Evolutionary conservation across 2,797 vertebrate species (phyloP).

Genomic region (Hypotaenidia okinawae): DNA sequence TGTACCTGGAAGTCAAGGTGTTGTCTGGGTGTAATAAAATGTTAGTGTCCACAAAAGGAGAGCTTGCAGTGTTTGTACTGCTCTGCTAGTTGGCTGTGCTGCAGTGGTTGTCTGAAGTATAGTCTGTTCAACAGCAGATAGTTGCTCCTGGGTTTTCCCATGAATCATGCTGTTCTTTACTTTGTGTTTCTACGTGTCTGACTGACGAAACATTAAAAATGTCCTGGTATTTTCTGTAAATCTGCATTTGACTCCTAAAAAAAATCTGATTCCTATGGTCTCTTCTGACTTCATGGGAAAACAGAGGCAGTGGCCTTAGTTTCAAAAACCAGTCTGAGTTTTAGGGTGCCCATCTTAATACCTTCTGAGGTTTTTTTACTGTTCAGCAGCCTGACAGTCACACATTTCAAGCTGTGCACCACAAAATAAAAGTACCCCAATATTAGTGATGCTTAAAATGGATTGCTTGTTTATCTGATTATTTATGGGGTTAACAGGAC

Average conservation of each 20-base stretch:
- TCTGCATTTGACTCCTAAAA: neutral
- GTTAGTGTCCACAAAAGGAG: neutral
- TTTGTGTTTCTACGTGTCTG: neutral
- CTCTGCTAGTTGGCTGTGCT: neutral
- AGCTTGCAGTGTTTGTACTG: neutral
- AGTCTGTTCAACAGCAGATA: neutral
- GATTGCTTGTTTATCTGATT: neutral
- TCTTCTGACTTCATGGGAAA: neutral
- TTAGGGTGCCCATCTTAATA: neutral
- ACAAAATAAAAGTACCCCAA: neutral
- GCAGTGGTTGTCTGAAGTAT: neutral
- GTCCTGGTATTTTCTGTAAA: neutral
- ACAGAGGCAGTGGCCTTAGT: neutral
- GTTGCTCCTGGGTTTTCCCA: neutral
- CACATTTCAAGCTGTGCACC: neutral
- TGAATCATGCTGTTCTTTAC: slow-evolving; percentile 2
- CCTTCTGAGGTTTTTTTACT: neutral
- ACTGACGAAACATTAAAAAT: neutral
- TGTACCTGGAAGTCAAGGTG: neutral
- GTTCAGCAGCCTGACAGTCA: neutral
- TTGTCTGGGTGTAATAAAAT: neutral
- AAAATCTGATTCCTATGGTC: neutral
- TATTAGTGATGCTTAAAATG: neutral
- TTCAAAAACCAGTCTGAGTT: neutral
- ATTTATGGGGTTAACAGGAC: neutral